Percentiles rank a stretch among this genome's conserved stretches.
Conservation (phyloP, 2,888 invertebrate species). For the Dorcus hopei region DNA sequence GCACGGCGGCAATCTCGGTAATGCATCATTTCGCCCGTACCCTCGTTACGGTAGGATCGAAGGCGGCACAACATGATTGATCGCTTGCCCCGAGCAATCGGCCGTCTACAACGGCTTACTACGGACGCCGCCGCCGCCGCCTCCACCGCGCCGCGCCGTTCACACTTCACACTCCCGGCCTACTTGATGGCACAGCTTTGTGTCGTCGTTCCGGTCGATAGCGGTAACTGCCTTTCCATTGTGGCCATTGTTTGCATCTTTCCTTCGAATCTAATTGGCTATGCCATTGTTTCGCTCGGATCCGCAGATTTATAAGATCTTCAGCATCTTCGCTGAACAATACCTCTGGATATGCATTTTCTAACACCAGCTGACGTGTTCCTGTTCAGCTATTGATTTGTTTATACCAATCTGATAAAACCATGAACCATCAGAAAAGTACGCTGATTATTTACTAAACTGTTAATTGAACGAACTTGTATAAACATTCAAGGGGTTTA, state of each 20-base stretch:
- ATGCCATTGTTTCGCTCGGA: neutral
- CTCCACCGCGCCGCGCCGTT: neutral
- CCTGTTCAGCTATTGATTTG: too few relatives aligned
- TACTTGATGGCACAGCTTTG: constrained; percentile 8
- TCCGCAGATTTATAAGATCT: neutral
- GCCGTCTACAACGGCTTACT: constrained; percentile 14
- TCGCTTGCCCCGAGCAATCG: constrained; percentile 19
- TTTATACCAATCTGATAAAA: too few relatives aligned
- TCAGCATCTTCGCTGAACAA: too few relatives aligned
- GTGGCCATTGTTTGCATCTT: constrained; percentile 9
- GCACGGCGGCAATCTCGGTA: constrained; percentile 20
- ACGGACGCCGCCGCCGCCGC: neutral
- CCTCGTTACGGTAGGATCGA: constrained; percentile 20
- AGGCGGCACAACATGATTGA: constrained; percentile 21
- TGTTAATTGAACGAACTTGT: too few relatives aligned
- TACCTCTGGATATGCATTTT: too few relatives aligned
- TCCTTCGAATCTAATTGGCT: constrained; percentile 11
- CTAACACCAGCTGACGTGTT: too few relatives aligned
- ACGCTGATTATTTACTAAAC: too few relatives aligned
- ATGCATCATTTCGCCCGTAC: constrained; percentile 22
- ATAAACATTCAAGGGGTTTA: too few relatives aligned
- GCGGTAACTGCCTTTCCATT: constrained; percentile 10
- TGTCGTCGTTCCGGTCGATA: constrained; percentile 7
- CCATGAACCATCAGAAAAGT: too few relatives aligned
- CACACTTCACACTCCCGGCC: constrained; percentile 1